Base-by-base conservation (phyloP, 2,888 invertebrate species). In the Ashinkailepas kermadecensis region DNA sequence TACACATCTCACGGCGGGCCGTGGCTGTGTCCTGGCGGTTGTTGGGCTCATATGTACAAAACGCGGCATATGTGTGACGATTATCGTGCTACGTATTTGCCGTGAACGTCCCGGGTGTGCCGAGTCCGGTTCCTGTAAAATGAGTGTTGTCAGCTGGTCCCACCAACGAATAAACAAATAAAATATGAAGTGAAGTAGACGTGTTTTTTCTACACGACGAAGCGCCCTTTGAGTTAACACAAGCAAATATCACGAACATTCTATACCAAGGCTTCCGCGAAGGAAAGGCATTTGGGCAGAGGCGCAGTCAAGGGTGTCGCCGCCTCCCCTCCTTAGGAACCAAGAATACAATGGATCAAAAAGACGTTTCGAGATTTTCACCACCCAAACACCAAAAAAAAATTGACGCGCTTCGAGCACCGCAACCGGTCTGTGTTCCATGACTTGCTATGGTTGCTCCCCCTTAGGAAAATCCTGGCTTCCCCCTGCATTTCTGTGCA, bases 1-100 rank as follows among this genome's bases (percentile, higher is more conserved):
- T 39, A 39, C 39, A 4, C 67, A 67, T 67, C 25, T 25, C 12
- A 2, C 23, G 25, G 67, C 67, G 6, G 11, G 11, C 67, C 12
- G 10, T 12, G 67, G 25, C 23, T 12, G 67, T 12, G 12, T 67
- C 39, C n/a, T 11, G 67, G 67, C 25, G 67, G 25, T 25, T 67
- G 25, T 25, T 67, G 67, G 67, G 39, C 39, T 21, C 67, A 67
- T 67, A 67, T 67, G 67, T 67, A 67, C 67, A 67, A 67, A 67
- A 25, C 11, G 23, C 23, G n/a, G 64, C 67, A 25, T 67, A 67
- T 25, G n/a, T 67, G 67, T 67, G 13, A 21, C n/a, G 21, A 64
- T 64, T 62, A 62, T 62, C 18, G 62, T 62, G 18, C 62, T 64
- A 9, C n/a, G 21, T 64, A 64, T 64, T 64, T n/a, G 64, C n/a